Evolutionary conservation across 2,797 vertebrate genomes (phyloP), one percentile per base, ranked within the genome.

Genomic region (Tenualosa ilisha): DNA sequence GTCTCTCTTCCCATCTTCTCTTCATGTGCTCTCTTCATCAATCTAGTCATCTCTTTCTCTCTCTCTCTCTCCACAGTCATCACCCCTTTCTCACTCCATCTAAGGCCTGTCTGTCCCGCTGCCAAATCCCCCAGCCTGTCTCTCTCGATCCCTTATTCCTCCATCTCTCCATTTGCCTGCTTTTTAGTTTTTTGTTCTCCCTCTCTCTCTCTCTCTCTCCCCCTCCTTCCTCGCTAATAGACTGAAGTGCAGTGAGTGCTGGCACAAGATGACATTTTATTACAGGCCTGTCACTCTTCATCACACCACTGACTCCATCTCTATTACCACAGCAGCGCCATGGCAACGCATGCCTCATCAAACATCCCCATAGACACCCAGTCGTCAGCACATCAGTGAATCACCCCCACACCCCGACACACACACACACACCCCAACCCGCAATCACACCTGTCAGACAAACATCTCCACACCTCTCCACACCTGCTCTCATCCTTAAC

Each of bases 231-330:
- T 81, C 56, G 86, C 85, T 87, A 91, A 93, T 88, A 81, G 86
- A 91, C 89, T 85, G 85, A 40, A 86, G 86, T 89, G 88, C 84
- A 82, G 82, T 53, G 9, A 20, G 49, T 85, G 81, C 87, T 84
- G 72, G 83, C 88, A 86, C 87, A 84, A 65, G 84, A 89, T 43
- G 63, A 83, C 87, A 90, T 85, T 89, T 85, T 88, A 89, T 91
- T 89, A 93, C 88, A 89, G 84, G 84, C 83, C 85, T 84, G 88
- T 89, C 92, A 87, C 88, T 91, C 75, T 86, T 82, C 89, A 90
- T 92, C 85, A 88, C 59, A 61, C 81, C 65, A 31, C 61, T 88
- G 81, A 50, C 43, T 88, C 81, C 24, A 83, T 90, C 89, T 91
- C 88, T 37, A 91, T 88, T 91, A 91, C 65, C 56, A 88, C 61